Percentiles rank a stretch among this genome's conserved stretches.
Evolutionary conservation across 1,140 invertebrate genomes (phyloP).

Genomic region (Marisa cornuarietis): DNA sequence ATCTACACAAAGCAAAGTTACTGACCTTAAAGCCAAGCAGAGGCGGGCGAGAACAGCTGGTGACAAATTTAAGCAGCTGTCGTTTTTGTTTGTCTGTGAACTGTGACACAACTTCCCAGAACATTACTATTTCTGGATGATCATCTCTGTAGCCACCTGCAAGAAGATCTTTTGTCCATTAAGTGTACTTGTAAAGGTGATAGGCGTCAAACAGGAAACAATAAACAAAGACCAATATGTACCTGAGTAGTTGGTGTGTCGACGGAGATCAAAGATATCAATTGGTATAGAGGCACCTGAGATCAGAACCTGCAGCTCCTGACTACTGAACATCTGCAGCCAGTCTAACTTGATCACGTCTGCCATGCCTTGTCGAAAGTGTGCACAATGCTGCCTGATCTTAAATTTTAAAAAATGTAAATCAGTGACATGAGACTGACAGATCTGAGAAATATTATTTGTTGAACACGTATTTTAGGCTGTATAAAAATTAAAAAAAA

Average conservation of each 20-base stretch:
- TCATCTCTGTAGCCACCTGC: conserved; percentile 83
- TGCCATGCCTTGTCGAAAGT: conserved; percentile 77
- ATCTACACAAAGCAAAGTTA: conserved; percentile 3
- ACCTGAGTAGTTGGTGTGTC: conserved; percentile 71
- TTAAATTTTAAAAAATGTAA: conserved; percentile 35
- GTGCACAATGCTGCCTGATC: conserved; percentile 85
- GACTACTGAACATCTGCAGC: conserved; percentile 93
- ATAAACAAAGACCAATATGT: not conserved
- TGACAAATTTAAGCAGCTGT: conserved; percentile 94
- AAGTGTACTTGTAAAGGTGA: not conserved
- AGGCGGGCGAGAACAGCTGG: conserved; percentile 95
- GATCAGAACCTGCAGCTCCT: conserved; percentile 92
- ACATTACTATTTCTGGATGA: conserved; percentile 79
- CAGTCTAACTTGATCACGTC: conserved; percentile 90
- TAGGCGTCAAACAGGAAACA: not conserved
- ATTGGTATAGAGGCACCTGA: conserved; percentile 93
- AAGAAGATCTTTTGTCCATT: conserved; percentile 29
- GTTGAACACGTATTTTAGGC: not conserved
- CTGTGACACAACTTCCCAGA: conserved; percentile 84
- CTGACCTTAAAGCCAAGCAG: conserved; percentile 92
- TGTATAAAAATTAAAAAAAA: not conserved
- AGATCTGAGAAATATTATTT: not conserved
- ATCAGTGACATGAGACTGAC: too few relatives aligned
- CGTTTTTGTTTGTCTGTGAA: conserved; percentile 87
- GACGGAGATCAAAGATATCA: conserved; percentile 87